Evolutionary conservation across 2,113 vertebrate genomes (phyloP).

Genomic region (Beaufortia kweichowensis): DNA sequence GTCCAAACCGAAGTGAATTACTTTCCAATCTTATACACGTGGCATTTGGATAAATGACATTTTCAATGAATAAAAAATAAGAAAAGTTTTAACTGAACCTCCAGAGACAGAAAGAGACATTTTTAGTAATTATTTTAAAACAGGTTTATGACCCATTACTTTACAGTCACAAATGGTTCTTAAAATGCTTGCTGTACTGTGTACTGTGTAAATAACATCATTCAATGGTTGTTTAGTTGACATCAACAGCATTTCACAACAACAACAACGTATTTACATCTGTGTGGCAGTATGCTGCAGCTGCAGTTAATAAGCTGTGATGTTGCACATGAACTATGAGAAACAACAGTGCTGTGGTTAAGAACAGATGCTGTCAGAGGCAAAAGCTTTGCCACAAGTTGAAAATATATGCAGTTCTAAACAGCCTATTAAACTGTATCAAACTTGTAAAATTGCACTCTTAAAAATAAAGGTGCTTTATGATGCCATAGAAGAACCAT

Average conservation of each 20-base stretch:
- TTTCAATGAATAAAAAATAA: background rate
- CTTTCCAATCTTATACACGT: background rate
- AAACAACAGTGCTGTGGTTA: conserved; percentile 1
- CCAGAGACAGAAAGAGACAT: background rate
- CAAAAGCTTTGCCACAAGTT: background rate
- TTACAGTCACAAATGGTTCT: background rate
- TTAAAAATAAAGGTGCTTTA: too few relatives aligned
- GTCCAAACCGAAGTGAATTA: background rate
- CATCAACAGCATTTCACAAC: background rate
- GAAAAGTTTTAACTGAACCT: too few relatives aligned
- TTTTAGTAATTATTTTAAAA: too few relatives aligned
- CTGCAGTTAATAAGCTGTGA: background rate
- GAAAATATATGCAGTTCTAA: too few relatives aligned
- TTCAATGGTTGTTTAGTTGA: background rate
- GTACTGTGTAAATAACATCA: too few relatives aligned
- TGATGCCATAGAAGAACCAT: too few relatives aligned
- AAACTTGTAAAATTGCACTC: too few relatives aligned
- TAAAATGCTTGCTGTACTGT: background rate
- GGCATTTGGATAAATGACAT: background rate
- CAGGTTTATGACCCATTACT: too few relatives aligned
- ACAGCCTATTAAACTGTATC: background rate
- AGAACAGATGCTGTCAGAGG: background rate
- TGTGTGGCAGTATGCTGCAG: background rate
- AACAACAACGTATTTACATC: too few relatives aligned
- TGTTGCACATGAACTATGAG: background rate